Evolutionary conservation across 2,797 vertebrate species (phyloP).

Genomic region (Sebastes steindachneri): DNA sequence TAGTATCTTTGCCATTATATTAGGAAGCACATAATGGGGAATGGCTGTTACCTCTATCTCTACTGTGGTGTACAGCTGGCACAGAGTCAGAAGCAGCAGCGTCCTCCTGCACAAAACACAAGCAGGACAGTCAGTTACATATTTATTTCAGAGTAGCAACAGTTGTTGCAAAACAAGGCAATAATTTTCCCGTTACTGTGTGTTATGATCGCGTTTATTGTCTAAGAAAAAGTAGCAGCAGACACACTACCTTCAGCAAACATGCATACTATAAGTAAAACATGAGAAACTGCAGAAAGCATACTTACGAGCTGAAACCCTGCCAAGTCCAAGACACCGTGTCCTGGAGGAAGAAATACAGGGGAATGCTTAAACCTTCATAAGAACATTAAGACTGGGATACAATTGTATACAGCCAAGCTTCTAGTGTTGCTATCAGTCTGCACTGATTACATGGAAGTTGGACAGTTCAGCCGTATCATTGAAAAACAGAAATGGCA

Average conservation of each 20-base stretch:
- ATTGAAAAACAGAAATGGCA: neutral
- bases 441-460: neutral
- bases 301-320: constrained; percentile 92
- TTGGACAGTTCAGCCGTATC: neutral
- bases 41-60: constrained; percentile 91
- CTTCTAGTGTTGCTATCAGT: neutral
- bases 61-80: constrained; percentile 92
- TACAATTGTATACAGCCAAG: no score
- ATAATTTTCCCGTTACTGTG: neutral
- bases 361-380: neutral
- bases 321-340: constrained; percentile 99
- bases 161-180: neutral
- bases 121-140: neutral
- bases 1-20: neutral
- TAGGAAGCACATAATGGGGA: neutral
- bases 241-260: neutral
- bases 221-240: neutral
- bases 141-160: neutral
- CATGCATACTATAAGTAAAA: neutral
- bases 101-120: constrained; percentile 79
- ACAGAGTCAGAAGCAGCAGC: constrained; percentile 88
- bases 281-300: neutral
- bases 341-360: constrained; percentile 81
- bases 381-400: neutral
- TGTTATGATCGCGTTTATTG: neutral